Evolutionary conservation across 1,140 invertebrate species (phyloP).

Genomic region (Drosophila obscura): DNA sequence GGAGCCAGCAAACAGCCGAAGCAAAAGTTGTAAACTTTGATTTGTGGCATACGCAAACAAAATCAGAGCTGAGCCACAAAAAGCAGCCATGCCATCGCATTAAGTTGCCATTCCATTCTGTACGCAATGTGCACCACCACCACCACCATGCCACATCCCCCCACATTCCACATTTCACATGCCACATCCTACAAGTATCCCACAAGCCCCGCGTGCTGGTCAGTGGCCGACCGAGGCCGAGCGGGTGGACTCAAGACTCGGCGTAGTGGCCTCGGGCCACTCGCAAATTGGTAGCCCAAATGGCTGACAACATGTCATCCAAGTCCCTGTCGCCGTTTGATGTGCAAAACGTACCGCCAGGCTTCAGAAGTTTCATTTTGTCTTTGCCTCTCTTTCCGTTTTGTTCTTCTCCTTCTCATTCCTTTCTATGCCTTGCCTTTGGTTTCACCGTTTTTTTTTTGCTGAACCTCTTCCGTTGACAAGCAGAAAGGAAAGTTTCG

Average conservation of each 20-base stretch:
- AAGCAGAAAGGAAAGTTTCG: conserved; percentile 54
- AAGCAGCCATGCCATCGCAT: neutral
- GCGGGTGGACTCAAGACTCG: no score
- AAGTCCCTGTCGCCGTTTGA: conserved; percentile 41
- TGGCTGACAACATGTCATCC: conserved; percentile 56
- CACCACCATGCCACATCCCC: no score
- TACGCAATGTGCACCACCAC: neutral
- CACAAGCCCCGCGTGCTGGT: no score
- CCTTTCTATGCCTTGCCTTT: conserved; percentile 1
- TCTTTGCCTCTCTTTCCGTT: neutral
- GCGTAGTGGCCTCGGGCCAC: conserved; percentile 8
- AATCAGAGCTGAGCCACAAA: neutral
- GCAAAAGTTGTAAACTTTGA: conserved; percentile 10
- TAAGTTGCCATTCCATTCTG: conserved; percentile 12
- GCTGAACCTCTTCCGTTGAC: conserved; percentile 50
- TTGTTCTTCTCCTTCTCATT: no score
- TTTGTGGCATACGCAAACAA: conserved; percentile 1
- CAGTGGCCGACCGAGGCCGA: neutral
- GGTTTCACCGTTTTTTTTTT: neutral
- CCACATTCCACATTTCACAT: no score
- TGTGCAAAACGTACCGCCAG: conserved; percentile 35
- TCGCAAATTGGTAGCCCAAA: conserved; percentile 50
- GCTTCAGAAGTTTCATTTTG: conserved; percentile 25
- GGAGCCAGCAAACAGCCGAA: neutral
- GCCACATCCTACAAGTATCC: no score